A percentile compares a stretch with the other conserved stretches of the same genome.
Conservation (phyloP, 2,888 invertebrate genomes). For the Drosophila mayaguana region DNA sequence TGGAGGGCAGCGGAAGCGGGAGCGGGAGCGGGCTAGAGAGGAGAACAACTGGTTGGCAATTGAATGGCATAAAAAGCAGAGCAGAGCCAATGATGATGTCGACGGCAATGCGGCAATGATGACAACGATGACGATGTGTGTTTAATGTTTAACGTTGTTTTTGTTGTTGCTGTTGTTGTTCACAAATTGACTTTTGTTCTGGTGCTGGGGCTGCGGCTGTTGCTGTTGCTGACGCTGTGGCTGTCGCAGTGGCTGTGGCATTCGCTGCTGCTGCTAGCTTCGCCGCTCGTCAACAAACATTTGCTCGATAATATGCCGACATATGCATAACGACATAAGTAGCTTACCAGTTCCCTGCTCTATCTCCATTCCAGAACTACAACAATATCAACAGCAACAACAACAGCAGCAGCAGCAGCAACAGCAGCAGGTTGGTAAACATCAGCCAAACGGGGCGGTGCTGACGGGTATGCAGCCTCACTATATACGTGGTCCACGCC, state of each 20-base stretch:
- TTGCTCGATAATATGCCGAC: conserved; percentile 72
- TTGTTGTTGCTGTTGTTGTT: conserved; percentile 27
- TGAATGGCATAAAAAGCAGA: conserved; percentile 61
- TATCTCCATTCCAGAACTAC: conserved; percentile 60
- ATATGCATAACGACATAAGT: conserved; percentile 71
- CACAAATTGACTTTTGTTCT: conserved; percentile 10
- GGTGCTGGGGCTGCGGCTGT: background rate
- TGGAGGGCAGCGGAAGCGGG: background rate
- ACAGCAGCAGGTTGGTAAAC: conserved; percentile 81
- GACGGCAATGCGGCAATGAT: conserved; percentile 27
- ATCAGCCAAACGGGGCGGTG: conserved; percentile 83
- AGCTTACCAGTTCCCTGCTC: conserved; percentile 54
- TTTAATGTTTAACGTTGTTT: conserved; percentile 62
- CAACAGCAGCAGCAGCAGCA: conserved; percentile 62
- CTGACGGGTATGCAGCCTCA: conserved; percentile 79
- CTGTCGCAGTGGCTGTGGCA: background rate
- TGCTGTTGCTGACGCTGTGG: background rate
- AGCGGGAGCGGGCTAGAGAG: background rate
- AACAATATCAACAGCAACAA: conserved; percentile 74
- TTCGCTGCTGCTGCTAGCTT: background rate
- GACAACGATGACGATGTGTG: conserved; percentile 50
- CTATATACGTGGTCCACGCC: conserved; percentile 85
- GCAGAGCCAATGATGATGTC: conserved; percentile 44
- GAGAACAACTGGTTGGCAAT: conserved; percentile 42
- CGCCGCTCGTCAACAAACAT: conserved; percentile 56